Conservation (phyloP, 2,888 invertebrate species). For the Tromatobia lineatoria region DNA sequence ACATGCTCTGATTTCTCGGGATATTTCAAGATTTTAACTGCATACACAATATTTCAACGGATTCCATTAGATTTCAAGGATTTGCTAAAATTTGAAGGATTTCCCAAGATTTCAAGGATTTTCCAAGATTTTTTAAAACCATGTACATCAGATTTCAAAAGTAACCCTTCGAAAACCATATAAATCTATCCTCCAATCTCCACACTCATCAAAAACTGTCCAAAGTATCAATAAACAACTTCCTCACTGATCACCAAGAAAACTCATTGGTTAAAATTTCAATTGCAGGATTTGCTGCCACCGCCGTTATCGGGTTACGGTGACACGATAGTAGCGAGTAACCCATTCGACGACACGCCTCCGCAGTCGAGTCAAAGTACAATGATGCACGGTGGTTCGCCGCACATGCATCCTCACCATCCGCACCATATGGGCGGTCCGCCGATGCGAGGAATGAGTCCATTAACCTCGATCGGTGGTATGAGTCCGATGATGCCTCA, state of each 20-base stretch:
- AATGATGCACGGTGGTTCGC: slow-evolving; percentile 86
- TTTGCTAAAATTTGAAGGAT: too few relatives aligned
- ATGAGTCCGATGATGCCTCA: slow-evolving; percentile 85
- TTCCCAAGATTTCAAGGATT: too few relatives aligned
- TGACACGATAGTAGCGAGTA: slow-evolving; percentile 97
- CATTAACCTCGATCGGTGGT: slow-evolving; percentile 85
- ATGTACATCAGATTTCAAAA: too few relatives aligned
- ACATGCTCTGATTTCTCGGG: too few relatives aligned
- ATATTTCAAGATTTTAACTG: too few relatives aligned
- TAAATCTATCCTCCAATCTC: too few relatives aligned
- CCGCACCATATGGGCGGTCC: slow-evolving; percentile 89
- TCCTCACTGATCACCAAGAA: neutral
- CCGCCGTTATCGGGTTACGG: slow-evolving; percentile 95
- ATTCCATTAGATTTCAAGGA: too few relatives aligned
- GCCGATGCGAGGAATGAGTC: slow-evolving; percentile 90
- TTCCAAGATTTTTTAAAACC: too few relatives aligned
- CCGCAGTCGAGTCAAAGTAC: slow-evolving; percentile 86
- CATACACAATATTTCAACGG: too few relatives aligned
- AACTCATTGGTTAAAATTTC: neutral
- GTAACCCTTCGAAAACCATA: too few relatives aligned
- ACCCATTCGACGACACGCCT: slow-evolving; percentile 97
- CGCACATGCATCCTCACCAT: slow-evolving; percentile 86
- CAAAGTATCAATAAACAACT: neutral
- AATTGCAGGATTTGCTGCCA: slow-evolving; percentile 91
- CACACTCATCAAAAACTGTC: neutral